Base-by-base conservation (phyloP, 2,797 vertebrate genomes). In the Sebastes diaconus region DNA sequence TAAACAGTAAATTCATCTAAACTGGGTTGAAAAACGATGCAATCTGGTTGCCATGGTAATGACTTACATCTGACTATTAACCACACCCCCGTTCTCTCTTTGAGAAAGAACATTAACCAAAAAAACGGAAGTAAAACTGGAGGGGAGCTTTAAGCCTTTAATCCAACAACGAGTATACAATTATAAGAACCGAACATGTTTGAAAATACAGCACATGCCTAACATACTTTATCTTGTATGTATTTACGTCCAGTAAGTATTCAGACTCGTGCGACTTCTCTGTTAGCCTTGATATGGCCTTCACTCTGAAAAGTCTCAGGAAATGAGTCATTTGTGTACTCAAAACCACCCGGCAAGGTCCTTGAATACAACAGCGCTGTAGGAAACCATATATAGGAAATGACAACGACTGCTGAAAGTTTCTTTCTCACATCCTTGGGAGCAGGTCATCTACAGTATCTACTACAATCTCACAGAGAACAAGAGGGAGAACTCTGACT, bases 301-400 rank as follows among this genome's bases (percentile, higher is more conserved):
- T 72, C 68, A 71, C 52, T 75, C 18, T 61, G 32, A 65, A 66
- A 75, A 46, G 22, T 8, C 20, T 80, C 65, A 71, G 78, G 76
- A 88, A 88, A 83, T 83, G 57, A 88, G 71, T 85, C 74, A 78
- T 68, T 73, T 65, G 18, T 88, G 66, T 75, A 74, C 60, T 69
- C 27, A 73, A 81, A 85, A 65, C 60, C 76, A 76, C 67, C 30
- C 14, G 24, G 12, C 8, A 50, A 39, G 9, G 73, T 39, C 64
- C 34, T 67, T 42, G 50, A 85, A 81, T 68, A 52, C 50, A 55
- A 66, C 42, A 1, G 32, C 1, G 2, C 46, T 52, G 24, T 46
- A 50, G 42, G 52, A 77, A 87, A 80, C 55, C 24, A 32, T 42
- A 50, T 50, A 50, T 18, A 42, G n/a, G 67, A 86, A 71, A 75